phyloP scores from a whole-genome alignment of 64 coral and sea anemone species.

The Montipora cactus region DNA sequence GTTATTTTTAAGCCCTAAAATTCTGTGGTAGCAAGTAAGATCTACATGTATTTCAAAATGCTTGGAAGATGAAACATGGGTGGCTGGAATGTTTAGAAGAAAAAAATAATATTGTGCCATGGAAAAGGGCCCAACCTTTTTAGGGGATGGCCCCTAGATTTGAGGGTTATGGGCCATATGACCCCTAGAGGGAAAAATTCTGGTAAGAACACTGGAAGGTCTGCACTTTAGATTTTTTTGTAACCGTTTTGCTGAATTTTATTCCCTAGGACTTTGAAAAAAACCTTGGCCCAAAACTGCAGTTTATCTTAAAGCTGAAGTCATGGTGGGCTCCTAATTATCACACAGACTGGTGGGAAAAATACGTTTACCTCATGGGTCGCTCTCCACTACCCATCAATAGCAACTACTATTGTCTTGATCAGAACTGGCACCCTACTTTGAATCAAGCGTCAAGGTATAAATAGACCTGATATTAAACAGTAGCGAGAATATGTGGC shows the following conservation, averaged over 20 bases:
- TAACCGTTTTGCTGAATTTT: not conserved
- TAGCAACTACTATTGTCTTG: slow-evolving; percentile 96
- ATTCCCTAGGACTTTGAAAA: slow-evolving; percentile 91
- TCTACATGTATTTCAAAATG: too few species aligned
- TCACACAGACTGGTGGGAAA: slow-evolving; percentile 99
- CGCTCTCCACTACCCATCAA: slow-evolving; percentile 83
- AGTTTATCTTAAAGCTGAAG: slow-evolving; percentile 90
- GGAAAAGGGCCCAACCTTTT: too few species aligned
- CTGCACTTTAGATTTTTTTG: not conserved
- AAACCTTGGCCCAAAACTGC: slow-evolving; percentile 95
- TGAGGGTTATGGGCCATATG: too few species aligned
- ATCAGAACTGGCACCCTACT: slow-evolving; percentile 89
- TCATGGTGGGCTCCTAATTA: slow-evolving; percentile 97
- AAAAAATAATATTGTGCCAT: too few species aligned
- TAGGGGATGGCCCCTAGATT: too few species aligned
- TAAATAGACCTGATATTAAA: not conserved
- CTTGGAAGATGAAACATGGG: too few species aligned
- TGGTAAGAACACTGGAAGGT: too few species aligned
- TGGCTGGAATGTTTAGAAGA: too few species aligned
- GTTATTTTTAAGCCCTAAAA: too few species aligned
- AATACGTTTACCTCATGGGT: slow-evolving; percentile 96
- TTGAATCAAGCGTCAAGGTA: slow-evolving; percentile 84
- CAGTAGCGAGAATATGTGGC: too few species aligned
- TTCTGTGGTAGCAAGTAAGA: too few species aligned
- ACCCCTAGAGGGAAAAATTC: too few species aligned